Conservation (phyloP, 2,113 vertebrate species). For the Hippoglossus stenolepis region DNA sequence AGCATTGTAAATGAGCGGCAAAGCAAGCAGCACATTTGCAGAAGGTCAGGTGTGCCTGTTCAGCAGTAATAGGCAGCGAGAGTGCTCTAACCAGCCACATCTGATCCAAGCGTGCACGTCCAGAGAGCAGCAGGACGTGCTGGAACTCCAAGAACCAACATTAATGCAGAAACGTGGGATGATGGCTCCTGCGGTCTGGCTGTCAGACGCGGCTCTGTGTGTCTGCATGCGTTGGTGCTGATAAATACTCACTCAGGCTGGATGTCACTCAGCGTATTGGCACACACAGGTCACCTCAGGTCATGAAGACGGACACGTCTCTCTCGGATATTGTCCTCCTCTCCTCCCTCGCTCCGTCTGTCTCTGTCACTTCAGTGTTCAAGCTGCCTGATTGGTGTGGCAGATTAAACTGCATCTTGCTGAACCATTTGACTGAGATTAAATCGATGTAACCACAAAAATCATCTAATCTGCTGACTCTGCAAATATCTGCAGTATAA, state of each 20-base stretch:
- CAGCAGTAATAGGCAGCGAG: slow-evolving; percentile 51
- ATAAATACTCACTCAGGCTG: slow-evolving; percentile 49
- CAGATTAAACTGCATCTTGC: neutral
- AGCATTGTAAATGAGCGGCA: slow-evolving; percentile 58
- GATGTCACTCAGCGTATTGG: neutral
- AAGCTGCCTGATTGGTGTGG: neutral
- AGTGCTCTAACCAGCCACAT: slow-evolving; percentile 41
- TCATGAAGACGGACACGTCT: slow-evolving; percentile 16
- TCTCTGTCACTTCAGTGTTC: neutral
- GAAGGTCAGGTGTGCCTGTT: slow-evolving; percentile 44
- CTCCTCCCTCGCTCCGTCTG: neutral
- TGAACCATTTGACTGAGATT: neutral
- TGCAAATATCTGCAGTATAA: neutral
- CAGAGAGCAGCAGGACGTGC: slow-evolving; percentile 56
- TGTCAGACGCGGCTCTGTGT: slow-evolving; percentile 35
- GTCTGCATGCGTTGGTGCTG: slow-evolving; percentile 55
- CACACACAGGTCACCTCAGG: neutral
- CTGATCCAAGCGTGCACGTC: slow-evolving; percentile 22
- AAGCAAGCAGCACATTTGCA: slow-evolving; percentile 34
- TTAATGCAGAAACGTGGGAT: slow-evolving; percentile 51
- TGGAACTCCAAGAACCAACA: slow-evolving; percentile 42
- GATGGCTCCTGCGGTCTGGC: slow-evolving; percentile 6
- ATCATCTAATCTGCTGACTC: neutral
- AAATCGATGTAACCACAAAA: neutral
- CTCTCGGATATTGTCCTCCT: neutral